Evolutionary conservation across 2,797 vertebrate species (phyloP).

Genomic region (Eutrigla gurnardus): DNA sequence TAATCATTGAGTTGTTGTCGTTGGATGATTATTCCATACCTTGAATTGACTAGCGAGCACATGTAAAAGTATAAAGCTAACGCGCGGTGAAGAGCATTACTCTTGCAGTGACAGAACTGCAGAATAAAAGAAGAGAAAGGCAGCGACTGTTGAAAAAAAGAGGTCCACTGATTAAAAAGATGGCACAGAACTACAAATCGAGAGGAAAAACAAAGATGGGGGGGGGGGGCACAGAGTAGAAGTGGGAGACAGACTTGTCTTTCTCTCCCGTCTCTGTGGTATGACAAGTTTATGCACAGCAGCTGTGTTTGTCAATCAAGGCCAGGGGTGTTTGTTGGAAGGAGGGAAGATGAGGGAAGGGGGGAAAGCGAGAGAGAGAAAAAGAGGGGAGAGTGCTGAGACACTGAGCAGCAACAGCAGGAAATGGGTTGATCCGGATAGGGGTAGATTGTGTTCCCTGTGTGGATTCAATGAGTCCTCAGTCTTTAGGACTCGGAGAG

Average conservation of each 20-base stretch:
- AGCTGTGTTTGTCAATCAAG: slow-evolving; percentile 89
- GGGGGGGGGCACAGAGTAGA: slow-evolving; percentile 5
- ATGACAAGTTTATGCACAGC: slow-evolving; percentile 84
- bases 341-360: slow-evolving; percentile 35
- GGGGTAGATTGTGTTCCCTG: slow-evolving; percentile 79
- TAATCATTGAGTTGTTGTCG: slow-evolving; percentile 57
- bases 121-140: slow-evolving; percentile 51
- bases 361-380: slow-evolving; percentile 28
- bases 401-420: slow-evolving; percentile 72
- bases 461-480: slow-evolving; percentile 82
- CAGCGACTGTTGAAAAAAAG: slow-evolving; percentile 52
- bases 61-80: slow-evolving; percentile 69
- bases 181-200: slow-evolving; percentile 54
- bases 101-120: slow-evolving; percentile 40
- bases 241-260: slow-evolving; percentile 57
- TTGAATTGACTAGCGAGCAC: slow-evolving; percentile 57
- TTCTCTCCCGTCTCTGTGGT: slow-evolving; percentile 70
- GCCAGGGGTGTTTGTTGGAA: slow-evolving; percentile 79
- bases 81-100: neutral
- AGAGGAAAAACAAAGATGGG: slow-evolving; percentile 49
- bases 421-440: slow-evolving; percentile 76
- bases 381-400: slow-evolving; percentile 61
- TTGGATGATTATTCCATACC: slow-evolving; percentile 65
- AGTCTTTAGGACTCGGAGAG: slow-evolving; percentile 80
- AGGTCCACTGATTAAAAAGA: slow-evolving; percentile 61